Evolutionary conservation across 2,888 invertebrate genomes (phyloP), one percentile per base, ranked within the genome.

Genomic region (Ecliptopera silaceata): DNA sequence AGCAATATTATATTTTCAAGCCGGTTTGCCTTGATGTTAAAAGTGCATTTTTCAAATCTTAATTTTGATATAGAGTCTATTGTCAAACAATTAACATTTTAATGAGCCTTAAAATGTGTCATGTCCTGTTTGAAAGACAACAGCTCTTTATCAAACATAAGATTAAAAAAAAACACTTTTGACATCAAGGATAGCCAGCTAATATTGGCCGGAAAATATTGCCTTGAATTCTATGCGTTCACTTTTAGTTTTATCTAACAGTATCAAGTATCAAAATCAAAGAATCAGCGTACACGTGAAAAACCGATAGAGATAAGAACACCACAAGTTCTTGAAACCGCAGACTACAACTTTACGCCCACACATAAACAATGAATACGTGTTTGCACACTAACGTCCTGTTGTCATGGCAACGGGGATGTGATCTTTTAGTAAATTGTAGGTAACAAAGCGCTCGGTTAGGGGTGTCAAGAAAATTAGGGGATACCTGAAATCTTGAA

Each of bases 391-490:
- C 82, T 36, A 76, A 57, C 38, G 61, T 6, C 65, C 22, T 65
- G 84, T 87, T 70, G 69, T 76, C 72, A 79, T 77, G 74, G 77
- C 71, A 72, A 86, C 85, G 62, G 61, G 62, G 67, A 70, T 69
- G 72, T 73, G 77, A 82, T 83, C 84, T 82, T 83, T 78, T 71
- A 74, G 72, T 79, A 82, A 80, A 87, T 87, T 74, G 72, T 79
- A 82, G 80, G 86, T 87, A 84, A 85, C 80, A 42, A 83, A 79
- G 80, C 75, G 82, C 79, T 80, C 79, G 77, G 80, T 84, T 88
- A 87, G 85, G 82, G 81, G 82, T 83, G 84, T 80, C 85, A 77
- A 79, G 80, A 80, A 86, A 88, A 87, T 88, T 87, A 86, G 83
- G 82, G 72, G 70, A 83, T 83, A 76, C 81, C 79, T 68, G 80